Evolutionary conservation across 1,140 invertebrate genomes (phyloP), one percentile per base, ranked within the genome.

Genomic region (Fopius arisanus): DNA sequence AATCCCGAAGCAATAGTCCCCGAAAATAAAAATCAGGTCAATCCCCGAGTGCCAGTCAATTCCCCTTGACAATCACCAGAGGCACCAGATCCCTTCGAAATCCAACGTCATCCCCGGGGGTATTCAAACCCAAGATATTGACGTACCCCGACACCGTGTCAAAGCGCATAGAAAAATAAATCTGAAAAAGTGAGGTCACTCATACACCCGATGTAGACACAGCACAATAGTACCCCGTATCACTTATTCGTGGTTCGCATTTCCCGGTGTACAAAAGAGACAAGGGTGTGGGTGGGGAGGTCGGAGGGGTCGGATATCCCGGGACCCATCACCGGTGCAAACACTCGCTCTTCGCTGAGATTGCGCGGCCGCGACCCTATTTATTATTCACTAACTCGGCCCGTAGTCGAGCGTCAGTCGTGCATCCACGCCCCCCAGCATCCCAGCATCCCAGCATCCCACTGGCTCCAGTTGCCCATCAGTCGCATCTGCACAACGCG

Each of bases 181-280:
- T 19, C 19, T 16, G 28, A 70, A 37, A 70, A 19, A 16, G 23
- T 70, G 54, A 71, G 51, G 69, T 70, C 67, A 70, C 67, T 48
- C n/a, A 54, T 59, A 31, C 67, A 68, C 21, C 48, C n/a, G n/a
- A 29, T 31, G n/a, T 40, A 26, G 33, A 51, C 48, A 68, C 28
- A 74, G 78, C 41, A 78, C 79, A 81, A 83, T 81, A 75, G 75
- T 40, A 70, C 72, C 75, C 75, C 29, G 71, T 84, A 86, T 87
- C 82, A 86, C 81, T 88, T 88, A 86, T 87, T 87, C 82, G 84
- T 84, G 79, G 77, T 84, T 80, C 79, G 80, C 81, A 86, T 87
- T 85, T 65, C 74, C 67, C 48, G 33, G 41, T 70, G 54, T 63
- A 81, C 81, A 81, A 80, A 82, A 78, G 71, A 74, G 48, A 62